A percentile compares a stretch with the other conserved stretches of the same genome.
These are phyloP conservation scores for Ectemnius continuus DNA, from an alignment of 2,888 invertebrate species.

Conservation along the genomic window DNA sequence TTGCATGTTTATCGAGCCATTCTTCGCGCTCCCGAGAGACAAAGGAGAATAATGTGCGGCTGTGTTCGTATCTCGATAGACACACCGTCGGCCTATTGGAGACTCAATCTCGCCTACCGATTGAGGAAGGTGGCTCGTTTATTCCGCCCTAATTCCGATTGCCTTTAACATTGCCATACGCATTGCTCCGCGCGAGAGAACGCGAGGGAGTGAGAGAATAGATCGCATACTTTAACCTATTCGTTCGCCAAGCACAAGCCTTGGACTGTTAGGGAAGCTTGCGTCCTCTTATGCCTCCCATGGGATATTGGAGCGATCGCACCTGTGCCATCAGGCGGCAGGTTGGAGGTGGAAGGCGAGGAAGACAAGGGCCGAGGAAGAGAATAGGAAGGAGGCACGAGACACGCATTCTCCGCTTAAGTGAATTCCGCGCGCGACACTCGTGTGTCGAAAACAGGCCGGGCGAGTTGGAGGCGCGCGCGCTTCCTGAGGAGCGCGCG, in stretches of 20 bases:
- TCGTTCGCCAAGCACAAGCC: neutral
- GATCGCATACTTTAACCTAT: too few species aligned
- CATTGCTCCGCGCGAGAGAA: too few species aligned
- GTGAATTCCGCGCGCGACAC: constrained; percentile 72
- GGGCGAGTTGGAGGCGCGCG: constrained; percentile 26
- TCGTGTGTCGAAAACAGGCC: constrained; percentile 67
- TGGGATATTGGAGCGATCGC: constrained; percentile 49
- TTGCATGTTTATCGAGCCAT: constrained; percentile 59
- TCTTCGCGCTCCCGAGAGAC: constrained; percentile 20
- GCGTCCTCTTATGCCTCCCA: neutral
- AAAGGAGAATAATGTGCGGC: neutral
- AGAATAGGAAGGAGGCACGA: constrained; percentile 60
- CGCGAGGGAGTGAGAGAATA: constrained; percentile 6
- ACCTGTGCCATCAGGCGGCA: constrained; percentile 50
- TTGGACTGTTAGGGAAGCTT: neutral
- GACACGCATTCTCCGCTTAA: constrained; percentile 73
- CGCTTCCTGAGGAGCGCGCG: constrained; percentile 19
- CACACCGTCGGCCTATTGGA: constrained; percentile 27
- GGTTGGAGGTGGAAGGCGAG: constrained; percentile 40
- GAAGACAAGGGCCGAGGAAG: constrained; percentile 18
- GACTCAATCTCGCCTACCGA: constrained; percentile 41
- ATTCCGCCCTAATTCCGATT: constrained; percentile 55
- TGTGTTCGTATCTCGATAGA: neutral
- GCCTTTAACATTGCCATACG: too few species aligned
- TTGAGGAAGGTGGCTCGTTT: constrained; percentile 50